These are phyloP conservation scores for Aptenodytes patagonicus DNA, from an alignment of 2,113 vertebrate genomes.

Conservation along the genomic window DNA sequence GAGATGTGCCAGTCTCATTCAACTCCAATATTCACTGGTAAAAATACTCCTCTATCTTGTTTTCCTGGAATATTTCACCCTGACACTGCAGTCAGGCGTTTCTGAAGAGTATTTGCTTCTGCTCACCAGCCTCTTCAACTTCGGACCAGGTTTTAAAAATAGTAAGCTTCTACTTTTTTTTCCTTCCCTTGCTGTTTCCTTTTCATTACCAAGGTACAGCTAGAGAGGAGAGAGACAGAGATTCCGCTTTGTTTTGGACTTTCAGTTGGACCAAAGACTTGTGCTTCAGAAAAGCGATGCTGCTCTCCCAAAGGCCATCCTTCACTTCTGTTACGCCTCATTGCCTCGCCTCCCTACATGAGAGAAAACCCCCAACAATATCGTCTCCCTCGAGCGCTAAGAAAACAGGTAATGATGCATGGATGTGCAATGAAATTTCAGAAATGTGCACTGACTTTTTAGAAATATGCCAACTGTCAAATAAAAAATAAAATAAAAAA, in stretches of 20 bases:
- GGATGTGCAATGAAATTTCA: slow-evolving; percentile 63
- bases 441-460: slow-evolving; percentile 64
- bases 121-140: background rate
- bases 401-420: slow-evolving; percentile 47
- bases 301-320: slow-evolving; percentile 8
- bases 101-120: slow-evolving; percentile 20
- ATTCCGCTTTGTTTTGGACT: slow-evolving; percentile 33
- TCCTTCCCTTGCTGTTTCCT: background rate
- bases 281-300: slow-evolving; percentile 20
- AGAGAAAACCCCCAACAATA: slow-evolving; percentile 48
- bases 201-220: slow-evolving; percentile 28
- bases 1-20: background rate
- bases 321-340: slow-evolving; percentile 7
- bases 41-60: slow-evolving; percentile 6
- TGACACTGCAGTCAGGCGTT: background rate
- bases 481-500: background rate
- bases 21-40: slow-evolving; percentile 10
- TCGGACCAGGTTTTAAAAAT: slow-evolving; percentile 8
- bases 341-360: background rate
- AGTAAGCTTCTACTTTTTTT: background rate
- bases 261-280: slow-evolving; percentile 17
- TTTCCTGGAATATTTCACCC: slow-evolving; percentile 23
- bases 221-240: background rate
- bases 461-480: slow-evolving; percentile 55
- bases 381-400: background rate